These are phyloP conservation scores for Loxodonta africana DNA, from an alignment of 2,113 vertebrate species.

Conservation along the genomic window DNA sequence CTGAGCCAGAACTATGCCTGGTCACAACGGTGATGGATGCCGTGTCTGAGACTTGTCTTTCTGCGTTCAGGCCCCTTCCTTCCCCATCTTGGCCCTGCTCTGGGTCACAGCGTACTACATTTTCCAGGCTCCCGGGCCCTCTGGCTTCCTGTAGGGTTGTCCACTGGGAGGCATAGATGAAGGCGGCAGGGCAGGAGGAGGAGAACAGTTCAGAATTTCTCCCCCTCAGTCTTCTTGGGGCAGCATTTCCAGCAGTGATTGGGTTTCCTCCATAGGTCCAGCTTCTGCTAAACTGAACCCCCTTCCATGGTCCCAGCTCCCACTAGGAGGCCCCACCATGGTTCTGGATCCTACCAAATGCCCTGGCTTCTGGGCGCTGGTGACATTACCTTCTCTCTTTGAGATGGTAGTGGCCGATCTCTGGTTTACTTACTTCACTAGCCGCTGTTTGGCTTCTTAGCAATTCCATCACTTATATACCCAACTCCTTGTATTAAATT, in stretches of 20 bases:
- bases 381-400: not conserved
- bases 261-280: not conserved
- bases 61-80: not conserved
- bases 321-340: not conserved
- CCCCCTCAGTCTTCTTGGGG: not conserved
- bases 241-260: not conserved
- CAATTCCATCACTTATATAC: not conserved
- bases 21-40: not conserved
- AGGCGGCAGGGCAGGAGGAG: not conserved
- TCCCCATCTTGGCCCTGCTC: not conserved
- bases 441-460: not conserved
- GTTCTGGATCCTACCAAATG: not conserved
- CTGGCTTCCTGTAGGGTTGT: not conserved
- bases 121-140: not conserved
- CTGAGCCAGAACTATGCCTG: not conserved
- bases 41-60: not conserved
- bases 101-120: not conserved
- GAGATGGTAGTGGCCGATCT: not conserved
- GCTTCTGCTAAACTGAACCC: not conserved
- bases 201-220: not conserved
- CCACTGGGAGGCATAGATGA: not conserved
- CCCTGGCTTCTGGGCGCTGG: not conserved
- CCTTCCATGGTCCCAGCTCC: not conserved
- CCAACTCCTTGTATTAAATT: not conserved
- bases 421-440: not conserved